phyloP scores from a whole-genome alignment of 2,888 invertebrate species.

The Onchidella celtica region DNA sequence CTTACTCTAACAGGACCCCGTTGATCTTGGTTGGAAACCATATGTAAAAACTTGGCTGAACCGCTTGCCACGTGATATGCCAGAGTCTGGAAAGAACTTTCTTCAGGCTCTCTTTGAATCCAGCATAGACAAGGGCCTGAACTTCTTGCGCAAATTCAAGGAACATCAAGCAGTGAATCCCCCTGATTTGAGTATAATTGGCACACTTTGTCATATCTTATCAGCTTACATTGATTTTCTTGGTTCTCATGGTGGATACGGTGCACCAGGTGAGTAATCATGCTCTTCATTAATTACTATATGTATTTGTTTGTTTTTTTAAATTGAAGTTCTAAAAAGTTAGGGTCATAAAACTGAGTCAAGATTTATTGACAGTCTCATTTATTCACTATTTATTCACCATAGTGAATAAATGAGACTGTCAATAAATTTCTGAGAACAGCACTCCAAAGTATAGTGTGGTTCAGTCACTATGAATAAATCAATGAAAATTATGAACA shows the following conservation, averaged over 20 bases:
- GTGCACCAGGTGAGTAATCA: slow-evolving; percentile 69
- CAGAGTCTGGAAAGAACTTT: slow-evolving; percentile 76
- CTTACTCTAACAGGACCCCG: slow-evolving; percentile 77
- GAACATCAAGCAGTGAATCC: slow-evolving; percentile 72
- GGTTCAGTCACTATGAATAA: too few relatives aligned
- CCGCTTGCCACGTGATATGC: slow-evolving; percentile 73
- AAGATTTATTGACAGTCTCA: background rate
- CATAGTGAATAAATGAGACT: too few relatives aligned
- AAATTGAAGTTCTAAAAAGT: background rate
- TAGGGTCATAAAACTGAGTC: background rate
- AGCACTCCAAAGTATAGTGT: too few relatives aligned
- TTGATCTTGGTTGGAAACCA: slow-evolving; percentile 79
- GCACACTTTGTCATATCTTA: slow-evolving; percentile 76
- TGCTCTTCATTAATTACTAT: too few relatives aligned
- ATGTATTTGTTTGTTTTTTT: background rate
- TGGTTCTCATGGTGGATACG: slow-evolving; percentile 77
- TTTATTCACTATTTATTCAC: background rate
- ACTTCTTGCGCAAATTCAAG: slow-evolving; percentile 68
- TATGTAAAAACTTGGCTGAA: slow-evolving; percentile 78
- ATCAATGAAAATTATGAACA: too few relatives aligned
- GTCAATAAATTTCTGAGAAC: too few relatives aligned
- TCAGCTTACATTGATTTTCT: slow-evolving; percentile 78
- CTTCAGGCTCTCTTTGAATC: slow-evolving; percentile 76
- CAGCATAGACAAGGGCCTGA: slow-evolving; percentile 74
- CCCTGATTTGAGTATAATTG: slow-evolving; percentile 74